These are phyloP conservation scores for Hemiprocne comata DNA, from an alignment of 2,113 vertebrate species.

Conservation along the genomic window DNA sequence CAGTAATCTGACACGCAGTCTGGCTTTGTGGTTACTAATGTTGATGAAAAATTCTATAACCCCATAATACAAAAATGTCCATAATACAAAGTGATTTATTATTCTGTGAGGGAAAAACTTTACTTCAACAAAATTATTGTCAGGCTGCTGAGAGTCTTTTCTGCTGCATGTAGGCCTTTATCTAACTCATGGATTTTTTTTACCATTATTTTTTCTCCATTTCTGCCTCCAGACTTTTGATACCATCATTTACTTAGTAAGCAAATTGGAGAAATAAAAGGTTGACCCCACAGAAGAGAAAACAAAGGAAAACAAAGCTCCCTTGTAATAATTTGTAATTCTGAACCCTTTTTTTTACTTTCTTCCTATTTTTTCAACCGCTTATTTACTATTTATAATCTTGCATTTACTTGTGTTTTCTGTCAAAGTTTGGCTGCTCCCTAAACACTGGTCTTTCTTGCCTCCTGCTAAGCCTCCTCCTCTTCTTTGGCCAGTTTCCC, in stretches of 20 bases:
- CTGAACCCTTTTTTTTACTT: neutral
- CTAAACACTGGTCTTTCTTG: neutral
- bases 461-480: neutral
- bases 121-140: neutral
- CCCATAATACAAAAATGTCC: fast-evolving
- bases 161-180: neutral
- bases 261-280: neutral
- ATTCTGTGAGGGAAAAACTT: neutral
- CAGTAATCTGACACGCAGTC: neutral
- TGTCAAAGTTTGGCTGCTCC: fast-evolving
- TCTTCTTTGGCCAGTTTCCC: neutral
- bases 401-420: neutral
- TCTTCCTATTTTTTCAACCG: neutral
- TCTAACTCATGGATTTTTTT: neutral
- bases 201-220: neutral
- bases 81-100: neutral
- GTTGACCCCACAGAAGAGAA: neutral
- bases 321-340: neutral
- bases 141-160: neutral
- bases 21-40: neutral
- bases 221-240: neutral
- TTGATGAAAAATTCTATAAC: neutral
- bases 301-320: neutral
- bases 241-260: neutral
- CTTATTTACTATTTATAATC: neutral